phyloP scores from a whole-genome alignment of 2,888 invertebrate species.

The Volucella zonaria region DNA sequence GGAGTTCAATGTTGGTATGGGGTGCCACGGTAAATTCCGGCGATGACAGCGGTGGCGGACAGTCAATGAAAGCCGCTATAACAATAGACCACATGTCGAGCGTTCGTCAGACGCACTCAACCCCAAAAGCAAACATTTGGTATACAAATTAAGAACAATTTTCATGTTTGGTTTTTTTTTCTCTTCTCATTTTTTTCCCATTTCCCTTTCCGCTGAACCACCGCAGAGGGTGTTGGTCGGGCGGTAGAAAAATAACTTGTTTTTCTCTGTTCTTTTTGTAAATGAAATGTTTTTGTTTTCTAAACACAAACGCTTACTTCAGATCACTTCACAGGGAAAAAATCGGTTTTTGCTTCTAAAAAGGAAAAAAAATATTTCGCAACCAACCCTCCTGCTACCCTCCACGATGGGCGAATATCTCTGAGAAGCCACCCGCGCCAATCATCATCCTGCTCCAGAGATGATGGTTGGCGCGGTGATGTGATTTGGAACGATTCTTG shows the following conservation, averaged over 20 bases:
- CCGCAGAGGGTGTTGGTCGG: background rate
- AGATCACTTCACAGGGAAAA: conserved; percentile 15
- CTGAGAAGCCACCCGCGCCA: too few relatives aligned
- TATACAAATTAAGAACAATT: conserved; percentile 68
- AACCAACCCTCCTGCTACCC: conserved; percentile 4
- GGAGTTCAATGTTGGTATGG: conserved; percentile 8
- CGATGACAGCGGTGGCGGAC: conserved; percentile 11
- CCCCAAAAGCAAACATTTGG: conserved; percentile 6
- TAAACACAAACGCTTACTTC: background rate
- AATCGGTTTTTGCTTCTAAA: background rate
- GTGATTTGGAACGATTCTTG: conserved; percentile 22
- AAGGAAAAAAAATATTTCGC: background rate
- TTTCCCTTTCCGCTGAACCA: conserved; percentile 28
- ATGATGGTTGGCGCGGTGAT: conserved; percentile 28
- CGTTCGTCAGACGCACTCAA: conserved; percentile 24
- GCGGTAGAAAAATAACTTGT: background rate
- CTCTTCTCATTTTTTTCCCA: conserved; percentile 24
- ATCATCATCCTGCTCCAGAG: too few relatives aligned
- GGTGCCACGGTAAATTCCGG: too few relatives aligned
- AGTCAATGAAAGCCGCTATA: conserved; percentile 9
- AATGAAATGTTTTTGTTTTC: conserved; percentile 5
- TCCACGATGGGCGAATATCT: too few relatives aligned
- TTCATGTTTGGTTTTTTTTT: conserved; percentile 25
- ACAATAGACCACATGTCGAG: conserved; percentile 56
- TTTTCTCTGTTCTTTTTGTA: conserved; percentile 1